phyloP scores from a whole-genome alignment of 2,113 vertebrate species.

The Rallus limicola region DNA sequence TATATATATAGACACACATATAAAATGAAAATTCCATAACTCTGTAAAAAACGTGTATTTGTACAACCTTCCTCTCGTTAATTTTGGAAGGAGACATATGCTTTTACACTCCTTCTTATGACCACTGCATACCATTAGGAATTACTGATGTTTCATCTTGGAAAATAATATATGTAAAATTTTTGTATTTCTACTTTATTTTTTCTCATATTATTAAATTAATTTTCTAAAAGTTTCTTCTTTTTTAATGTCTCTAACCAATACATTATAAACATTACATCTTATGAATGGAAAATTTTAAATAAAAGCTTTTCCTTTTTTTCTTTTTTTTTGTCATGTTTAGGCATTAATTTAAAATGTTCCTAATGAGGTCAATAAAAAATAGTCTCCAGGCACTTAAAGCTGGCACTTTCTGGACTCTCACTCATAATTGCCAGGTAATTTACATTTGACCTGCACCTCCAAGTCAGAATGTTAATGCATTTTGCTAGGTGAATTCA shows the following conservation, averaged over 20 bases:
- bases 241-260: neutral
- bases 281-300: neutral
- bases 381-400: conserved; percentile 31
- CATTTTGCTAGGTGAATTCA: conserved; percentile 55
- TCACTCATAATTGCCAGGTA: conserved; percentile 50
- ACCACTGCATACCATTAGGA: neutral
- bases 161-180: neutral
- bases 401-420: conserved; percentile 6
- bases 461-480: conserved; percentile 58
- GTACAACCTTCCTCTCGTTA: neutral
- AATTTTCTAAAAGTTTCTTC: neutral
- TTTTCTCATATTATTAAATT: neutral
- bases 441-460: conserved; percentile 71
- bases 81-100: neutral
- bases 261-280: neutral
- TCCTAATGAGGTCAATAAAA: conserved; percentile 53
- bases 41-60: neutral
- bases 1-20: too few relatives aligned
- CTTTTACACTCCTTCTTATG: neutral
- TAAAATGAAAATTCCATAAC: neutral
- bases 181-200: neutral
- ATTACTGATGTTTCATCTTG: neutral
- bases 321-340: neutral
- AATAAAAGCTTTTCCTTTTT: neutral
- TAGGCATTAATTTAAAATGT: conserved; percentile 44